A percentile compares a stretch with the other conserved stretches of the same genome.
These are phyloP conservation scores for Sinonovacula constricta DNA, from an alignment of 1,140 invertebrate genomes.

Conservation along the genomic window DNA sequence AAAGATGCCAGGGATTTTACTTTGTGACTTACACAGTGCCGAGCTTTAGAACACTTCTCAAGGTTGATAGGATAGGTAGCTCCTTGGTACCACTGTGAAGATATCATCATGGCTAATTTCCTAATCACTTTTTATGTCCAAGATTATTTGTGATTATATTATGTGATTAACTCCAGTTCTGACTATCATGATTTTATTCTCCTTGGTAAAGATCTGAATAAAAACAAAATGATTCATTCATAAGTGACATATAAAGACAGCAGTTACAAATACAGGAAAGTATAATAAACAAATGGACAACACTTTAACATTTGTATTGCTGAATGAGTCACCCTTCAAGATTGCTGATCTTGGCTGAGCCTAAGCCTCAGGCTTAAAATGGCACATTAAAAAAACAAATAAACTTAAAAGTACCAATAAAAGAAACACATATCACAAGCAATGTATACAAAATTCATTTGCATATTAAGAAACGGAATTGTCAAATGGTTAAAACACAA, in stretches of 20 bases:
- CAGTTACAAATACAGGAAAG: not conserved
- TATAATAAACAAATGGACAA: too few species aligned
- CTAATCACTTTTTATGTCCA: too few species aligned
- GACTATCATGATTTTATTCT: not conserved
- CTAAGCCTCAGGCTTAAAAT: too few species aligned
- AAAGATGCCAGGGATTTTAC: constrained; percentile 35
- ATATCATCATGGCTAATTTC: constrained; percentile 34
- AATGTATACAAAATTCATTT: not conserved
- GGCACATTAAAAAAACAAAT: too few species aligned
- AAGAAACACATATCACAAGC: too few species aligned
- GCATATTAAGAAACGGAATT: not conserved
- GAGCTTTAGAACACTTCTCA: not conserved
- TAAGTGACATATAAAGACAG: not conserved
- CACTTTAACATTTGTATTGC: too few species aligned
- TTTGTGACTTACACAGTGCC: not conserved
- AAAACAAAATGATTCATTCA: not conserved
- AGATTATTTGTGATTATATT: not conserved
- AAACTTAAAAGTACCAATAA: too few species aligned
- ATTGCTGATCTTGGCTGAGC: too few species aligned
- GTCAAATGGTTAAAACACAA: not conserved
- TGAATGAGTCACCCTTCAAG: too few species aligned
- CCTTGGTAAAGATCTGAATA: not conserved
- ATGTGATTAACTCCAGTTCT: not conserved
- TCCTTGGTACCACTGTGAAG: constrained; percentile 36
- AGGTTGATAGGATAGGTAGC: constrained; percentile 33